Percentiles rank a stretch among this genome's conserved stretches.
Conservation (phyloP, 2,888 invertebrate genomes). For the Autographa pulchrina region DNA sequence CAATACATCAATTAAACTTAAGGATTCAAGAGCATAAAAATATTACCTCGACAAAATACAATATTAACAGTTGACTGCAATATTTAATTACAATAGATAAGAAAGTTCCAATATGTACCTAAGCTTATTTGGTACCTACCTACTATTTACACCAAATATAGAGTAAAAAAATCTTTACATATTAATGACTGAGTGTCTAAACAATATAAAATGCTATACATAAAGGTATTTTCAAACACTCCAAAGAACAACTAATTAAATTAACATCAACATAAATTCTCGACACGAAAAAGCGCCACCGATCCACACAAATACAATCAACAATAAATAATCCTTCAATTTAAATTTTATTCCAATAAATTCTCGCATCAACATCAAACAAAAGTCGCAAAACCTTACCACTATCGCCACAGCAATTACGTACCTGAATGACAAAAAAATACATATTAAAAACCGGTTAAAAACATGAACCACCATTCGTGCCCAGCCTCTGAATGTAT, state of each 20-base stretch:
- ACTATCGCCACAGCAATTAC: slow-evolving; percentile 38
- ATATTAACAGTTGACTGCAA: too few species aligned
- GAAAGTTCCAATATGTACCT: too few species aligned
- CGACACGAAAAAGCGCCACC: slow-evolving; percentile 13
- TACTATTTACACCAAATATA: too few species aligned
- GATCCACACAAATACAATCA: slow-evolving; percentile 19
- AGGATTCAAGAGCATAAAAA: too few species aligned
- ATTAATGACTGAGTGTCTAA: too few species aligned
- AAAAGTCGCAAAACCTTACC: slow-evolving; percentile 32
- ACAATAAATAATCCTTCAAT: slow-evolving; percentile 8
- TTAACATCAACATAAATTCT: not conserved
- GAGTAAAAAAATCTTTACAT: too few species aligned
- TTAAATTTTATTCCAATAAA: slow-evolving; percentile 32
- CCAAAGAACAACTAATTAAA: not conserved
- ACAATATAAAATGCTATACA: too few species aligned
- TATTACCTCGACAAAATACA: too few species aligned
- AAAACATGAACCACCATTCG: slow-evolving; percentile 38
- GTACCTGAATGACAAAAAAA: slow-evolving; percentile 57
- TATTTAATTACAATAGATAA: too few species aligned
- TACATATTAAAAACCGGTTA: slow-evolving; percentile 50
- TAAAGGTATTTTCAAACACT: not conserved
- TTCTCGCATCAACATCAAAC: slow-evolving; percentile 15
- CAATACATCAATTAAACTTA: too few species aligned
- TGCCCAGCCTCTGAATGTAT: slow-evolving; percentile 46
- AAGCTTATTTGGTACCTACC: too few species aligned